Evolutionary conservation across 2,888 invertebrate genomes (phyloP), one percentile per base, ranked within the genome.

Genomic region (Nemoura dubitans): DNA sequence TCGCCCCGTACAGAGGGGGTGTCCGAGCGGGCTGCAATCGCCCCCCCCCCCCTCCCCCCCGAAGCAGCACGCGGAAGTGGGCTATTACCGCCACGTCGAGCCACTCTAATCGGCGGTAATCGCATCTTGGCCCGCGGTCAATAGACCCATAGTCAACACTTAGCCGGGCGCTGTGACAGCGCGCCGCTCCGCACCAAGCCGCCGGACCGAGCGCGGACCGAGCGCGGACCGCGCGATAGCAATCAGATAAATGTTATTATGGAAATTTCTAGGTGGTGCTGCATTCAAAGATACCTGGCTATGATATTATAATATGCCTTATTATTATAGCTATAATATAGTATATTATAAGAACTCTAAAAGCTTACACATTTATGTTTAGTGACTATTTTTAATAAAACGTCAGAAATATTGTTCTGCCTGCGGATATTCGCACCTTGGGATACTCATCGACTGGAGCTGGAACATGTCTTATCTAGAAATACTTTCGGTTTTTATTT

Each of bases 71-170:
- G 85, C 86, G 86, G 86, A 86, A 86, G 86, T 86, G 81, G 30
- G 76, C 83, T 81, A 81, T 81, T 81, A 81, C 81, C 28, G 81
- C 30, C 14, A 30, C 81, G 21, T 30, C 25, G 0, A 78, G 3
- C 78, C 27, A 78, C 29, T 81, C 27, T 30, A 81, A 81, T 81
- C 81, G 81, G n/a, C 27, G 29, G 26, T 25, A 29, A 59, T 81
- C 43, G 83, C 27, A n/a, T 27, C 30, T 27, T 28, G 26, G 28
- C 76, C 78, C n/a, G 43, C 86, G 85, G 86, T 86, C 86, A 86
- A 86, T 86, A 86, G 86, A 85, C 86, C 85, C 86, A 80, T 86
- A 84, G 85, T 43, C 43, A 76, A 86, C 86, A 81, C 81, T 59
- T 81, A 86, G 27, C n/a, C n/a, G n/a, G n/a, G 10, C 29, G 28